These are phyloP conservation scores for Cydia pomonella DNA, from an alignment of 1,140 invertebrate genomes.

Conservation along the genomic window DNA sequence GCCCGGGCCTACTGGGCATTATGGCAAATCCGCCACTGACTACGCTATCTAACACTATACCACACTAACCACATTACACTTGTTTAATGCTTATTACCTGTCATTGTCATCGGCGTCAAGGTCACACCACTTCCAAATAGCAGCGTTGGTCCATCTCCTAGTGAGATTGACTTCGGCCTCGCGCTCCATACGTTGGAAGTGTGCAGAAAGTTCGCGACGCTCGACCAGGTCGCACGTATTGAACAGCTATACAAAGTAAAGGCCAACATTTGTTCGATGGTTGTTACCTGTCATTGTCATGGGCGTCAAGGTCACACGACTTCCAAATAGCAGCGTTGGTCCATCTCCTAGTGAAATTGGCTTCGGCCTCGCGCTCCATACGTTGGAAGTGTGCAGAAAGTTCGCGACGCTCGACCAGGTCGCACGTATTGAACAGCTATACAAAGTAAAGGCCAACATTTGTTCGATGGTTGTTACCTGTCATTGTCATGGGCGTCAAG, in stretches of 20 bases:
- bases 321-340: slow-evolving; percentile 97
- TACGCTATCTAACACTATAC: too few relatives aligned
- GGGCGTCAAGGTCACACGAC: slow-evolving; percentile 94
- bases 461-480: too few relatives aligned
- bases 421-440: slow-evolving; percentile 90
- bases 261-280: too few relatives aligned
- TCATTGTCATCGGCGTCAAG: slow-evolving; percentile 83
- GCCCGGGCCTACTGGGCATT: too few relatives aligned
- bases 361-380: slow-evolving; percentile 94
- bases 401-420: slow-evolving; percentile 94
- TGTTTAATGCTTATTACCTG: too few relatives aligned
- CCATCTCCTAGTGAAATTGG: slow-evolving; percentile 91
- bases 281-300: slow-evolving; percentile 70
- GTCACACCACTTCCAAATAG: slow-evolving; percentile 98
- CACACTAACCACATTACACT: too few relatives aligned
- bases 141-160: slow-evolving; percentile 92
- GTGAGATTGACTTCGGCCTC: slow-evolving; percentile 93
- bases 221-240: slow-evolving; percentile 97
- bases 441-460: not conserved
- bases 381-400: slow-evolving; percentile 90
- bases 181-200: slow-evolving; percentile 92
- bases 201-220: slow-evolving; percentile 89
- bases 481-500: slow-evolving; percentile 83
- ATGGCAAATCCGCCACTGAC: too few relatives aligned
- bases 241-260: slow-evolving; percentile 64